Conservation (phyloP, 2,113 vertebrate species). For the Oncorhynchus masou region DNA sequence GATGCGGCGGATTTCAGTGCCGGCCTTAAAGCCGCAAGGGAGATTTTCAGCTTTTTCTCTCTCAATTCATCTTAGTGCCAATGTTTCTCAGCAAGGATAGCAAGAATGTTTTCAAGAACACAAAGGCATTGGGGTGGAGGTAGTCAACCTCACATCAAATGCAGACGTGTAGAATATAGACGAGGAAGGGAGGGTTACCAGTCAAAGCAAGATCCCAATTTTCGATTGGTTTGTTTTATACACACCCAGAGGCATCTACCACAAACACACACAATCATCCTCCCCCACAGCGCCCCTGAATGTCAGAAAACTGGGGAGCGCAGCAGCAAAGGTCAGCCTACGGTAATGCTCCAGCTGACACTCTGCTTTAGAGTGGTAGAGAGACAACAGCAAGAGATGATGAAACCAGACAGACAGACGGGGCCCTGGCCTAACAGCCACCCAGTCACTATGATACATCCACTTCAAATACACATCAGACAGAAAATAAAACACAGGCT, state of each 20-base stretch:
- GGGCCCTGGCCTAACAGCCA: conserved; percentile 14
- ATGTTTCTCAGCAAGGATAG: conserved; percentile 58
- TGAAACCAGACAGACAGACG: conserved; percentile 47
- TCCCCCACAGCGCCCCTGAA: conserved; percentile 60
- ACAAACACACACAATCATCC: neutral
- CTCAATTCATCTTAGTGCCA: conserved; percentile 57
- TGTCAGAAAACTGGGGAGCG: conserved; percentile 70
- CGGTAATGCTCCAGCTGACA: conserved; percentile 70
- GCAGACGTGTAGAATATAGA: too few relatives aligned
- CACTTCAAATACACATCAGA: conserved; percentile 56
- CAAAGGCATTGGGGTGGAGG: conserved; percentile 39
- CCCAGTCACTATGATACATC: conserved; percentile 46
- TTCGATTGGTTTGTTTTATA: too few relatives aligned
- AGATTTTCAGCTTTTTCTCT: conserved; percentile 43
- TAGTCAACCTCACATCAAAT: neutral
- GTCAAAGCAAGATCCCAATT: neutral
- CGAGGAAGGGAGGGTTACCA: neutral
- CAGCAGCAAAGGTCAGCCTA: conserved; percentile 71
- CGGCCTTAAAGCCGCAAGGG: conserved; percentile 1
- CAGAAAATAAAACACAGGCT: conserved; percentile 25
- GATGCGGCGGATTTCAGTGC: too few relatives aligned
- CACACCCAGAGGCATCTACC: neutral
- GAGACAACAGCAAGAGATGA: conserved; percentile 46
- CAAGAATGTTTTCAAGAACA: conserved; percentile 54
- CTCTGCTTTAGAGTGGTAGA: conserved; percentile 47